Conservation (phyloP, 2,888 invertebrate species). For the Aphrophora alni region DNA sequence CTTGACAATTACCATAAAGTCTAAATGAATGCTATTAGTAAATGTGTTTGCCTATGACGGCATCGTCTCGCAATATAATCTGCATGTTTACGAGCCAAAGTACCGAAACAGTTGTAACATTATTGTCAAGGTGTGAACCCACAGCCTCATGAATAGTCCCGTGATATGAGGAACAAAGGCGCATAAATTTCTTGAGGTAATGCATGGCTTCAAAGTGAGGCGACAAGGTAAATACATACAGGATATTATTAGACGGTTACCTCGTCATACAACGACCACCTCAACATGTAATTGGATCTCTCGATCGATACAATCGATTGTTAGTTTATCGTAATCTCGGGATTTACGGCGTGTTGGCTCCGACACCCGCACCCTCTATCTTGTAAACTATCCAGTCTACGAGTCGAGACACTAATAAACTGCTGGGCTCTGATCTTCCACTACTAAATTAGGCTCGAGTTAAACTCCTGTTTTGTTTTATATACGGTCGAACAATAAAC, state of each 20-base stretch:
- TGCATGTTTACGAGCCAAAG: neutral
- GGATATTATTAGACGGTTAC: constrained; percentile 23
- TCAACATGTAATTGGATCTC: constrained; percentile 33
- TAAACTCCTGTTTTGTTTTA: constrained; percentile 1
- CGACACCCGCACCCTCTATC: constrained; percentile 6
- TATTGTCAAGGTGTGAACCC: constrained; percentile 1
- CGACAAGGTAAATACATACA: constrained; percentile 29
- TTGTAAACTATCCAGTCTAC: neutral
- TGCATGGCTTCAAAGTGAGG: constrained; percentile 21
- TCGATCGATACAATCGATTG: constrained; percentile 34
- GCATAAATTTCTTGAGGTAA: constrained; percentile 28
- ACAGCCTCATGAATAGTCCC: constrained; percentile 17
- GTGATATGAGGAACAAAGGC: constrained; percentile 28
- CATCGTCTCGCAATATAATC: neutral
- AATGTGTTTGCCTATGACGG: neutral
- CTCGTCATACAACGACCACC: constrained; percentile 10
- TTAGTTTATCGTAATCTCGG: constrained; percentile 28
- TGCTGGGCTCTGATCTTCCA: neutral
- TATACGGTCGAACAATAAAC: neutral
- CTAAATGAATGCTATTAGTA: neutral
- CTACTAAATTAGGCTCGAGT: neutral
- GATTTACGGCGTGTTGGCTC: neutral
- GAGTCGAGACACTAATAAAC: neutral
- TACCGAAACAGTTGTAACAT: constrained; percentile 2
- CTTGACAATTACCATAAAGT: neutral